These are phyloP conservation scores for Nothocercus julius DNA, from an alignment of 2,113 vertebrate genomes.

Conservation along the genomic window DNA sequence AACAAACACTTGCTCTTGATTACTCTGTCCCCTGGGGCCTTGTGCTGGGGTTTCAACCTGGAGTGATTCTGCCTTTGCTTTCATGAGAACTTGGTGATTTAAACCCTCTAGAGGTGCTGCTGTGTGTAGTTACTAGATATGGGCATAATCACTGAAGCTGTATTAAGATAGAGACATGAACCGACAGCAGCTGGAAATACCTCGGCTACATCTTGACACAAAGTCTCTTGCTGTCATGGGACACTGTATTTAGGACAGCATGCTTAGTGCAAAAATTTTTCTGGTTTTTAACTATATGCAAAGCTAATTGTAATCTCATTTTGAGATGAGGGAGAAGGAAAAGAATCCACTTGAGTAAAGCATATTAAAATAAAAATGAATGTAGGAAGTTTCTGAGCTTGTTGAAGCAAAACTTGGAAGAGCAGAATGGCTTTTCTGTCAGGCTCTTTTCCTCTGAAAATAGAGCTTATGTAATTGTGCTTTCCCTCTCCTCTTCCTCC, in stretches of 20 bases:
- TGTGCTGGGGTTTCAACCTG: slow-evolving; percentile 48
- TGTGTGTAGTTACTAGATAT: neutral
- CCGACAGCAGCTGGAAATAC: neutral
- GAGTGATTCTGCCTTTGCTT: slow-evolving; percentile 14
- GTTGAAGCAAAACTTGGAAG: neutral
- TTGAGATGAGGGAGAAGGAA: neutral
- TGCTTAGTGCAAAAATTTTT: neutral
- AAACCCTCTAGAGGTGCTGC: slow-evolving; percentile 9
- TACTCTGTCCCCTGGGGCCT: slow-evolving; percentile 36
- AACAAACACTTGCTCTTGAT: slow-evolving; percentile 64
- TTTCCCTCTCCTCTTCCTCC: neutral
- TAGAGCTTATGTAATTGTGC: neutral
- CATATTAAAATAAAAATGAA: neutral
- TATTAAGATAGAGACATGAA: neutral
- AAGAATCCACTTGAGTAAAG: neutral
- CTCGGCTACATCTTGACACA: neutral
- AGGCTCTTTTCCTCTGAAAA: neutral
- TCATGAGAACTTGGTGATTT: slow-evolving; percentile 34
- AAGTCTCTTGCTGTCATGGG: neutral
- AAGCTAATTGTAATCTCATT: neutral
- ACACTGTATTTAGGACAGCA: neutral
- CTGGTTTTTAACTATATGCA: neutral
- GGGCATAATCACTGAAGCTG: neutral
- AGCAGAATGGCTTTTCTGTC: neutral
- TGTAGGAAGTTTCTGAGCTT: neutral